phyloP scores from a whole-genome alignment of 2,888 invertebrate species.

The Cosmia pyralina region DNA sequence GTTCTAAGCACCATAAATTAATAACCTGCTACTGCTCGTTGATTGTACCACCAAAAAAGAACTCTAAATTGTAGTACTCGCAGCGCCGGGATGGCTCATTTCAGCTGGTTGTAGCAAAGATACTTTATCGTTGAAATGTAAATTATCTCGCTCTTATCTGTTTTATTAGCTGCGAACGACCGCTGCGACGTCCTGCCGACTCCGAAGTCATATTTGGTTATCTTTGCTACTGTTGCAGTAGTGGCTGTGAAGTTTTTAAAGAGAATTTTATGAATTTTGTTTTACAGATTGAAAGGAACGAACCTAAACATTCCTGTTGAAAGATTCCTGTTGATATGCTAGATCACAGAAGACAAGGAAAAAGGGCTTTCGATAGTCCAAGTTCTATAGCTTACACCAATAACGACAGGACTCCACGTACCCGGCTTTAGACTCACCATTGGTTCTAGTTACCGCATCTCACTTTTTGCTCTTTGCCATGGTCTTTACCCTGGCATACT shows the following conservation, averaged over 20 bases:
- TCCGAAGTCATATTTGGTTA: constrained; percentile 60
- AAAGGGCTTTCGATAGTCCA: no score
- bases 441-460: no score
- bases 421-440: neutral
- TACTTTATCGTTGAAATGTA: constrained; percentile 83
- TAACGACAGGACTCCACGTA: no score
- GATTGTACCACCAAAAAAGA: constrained; percentile 71
- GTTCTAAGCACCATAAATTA: neutral
- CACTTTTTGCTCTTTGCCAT: no score
- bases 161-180: constrained; percentile 82
- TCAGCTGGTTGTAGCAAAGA: constrained; percentile 83
- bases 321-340: neutral
- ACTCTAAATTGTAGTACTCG: constrained; percentile 87
- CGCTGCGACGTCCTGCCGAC: constrained; percentile 53
- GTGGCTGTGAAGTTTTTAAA: constrained; percentile 9
- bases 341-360: neutral
- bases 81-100: constrained; percentile 87
- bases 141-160: constrained; percentile 84
- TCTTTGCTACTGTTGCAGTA: constrained; percentile 35
- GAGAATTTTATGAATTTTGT: neutral
- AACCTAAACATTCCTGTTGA: no score
- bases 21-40: constrained; percentile 34
- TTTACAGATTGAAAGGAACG: neutral
- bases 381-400: neutral
- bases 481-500: neutral